Evolutionary conservation across 1,140 invertebrate genomes (phyloP).

Genomic region (Eubasilissa regina): DNA sequence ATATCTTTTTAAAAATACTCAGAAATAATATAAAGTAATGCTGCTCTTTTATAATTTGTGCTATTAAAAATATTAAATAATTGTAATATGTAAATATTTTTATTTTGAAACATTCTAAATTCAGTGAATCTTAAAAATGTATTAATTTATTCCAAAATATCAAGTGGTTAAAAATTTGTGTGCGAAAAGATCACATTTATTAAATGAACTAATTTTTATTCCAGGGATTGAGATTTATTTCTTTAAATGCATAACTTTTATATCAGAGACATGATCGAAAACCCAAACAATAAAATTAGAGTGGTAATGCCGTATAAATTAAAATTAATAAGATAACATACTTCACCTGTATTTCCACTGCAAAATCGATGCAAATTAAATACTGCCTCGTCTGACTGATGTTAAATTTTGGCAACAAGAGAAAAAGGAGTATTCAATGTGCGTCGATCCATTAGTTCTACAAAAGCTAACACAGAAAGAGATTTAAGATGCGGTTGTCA

Average conservation of each 20-base stretch:
- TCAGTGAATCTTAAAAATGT: neutral
- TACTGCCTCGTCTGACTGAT: slow-evolving; percentile 1
- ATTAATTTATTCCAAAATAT: neutral
- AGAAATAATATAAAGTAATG: no score
- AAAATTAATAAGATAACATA: slow-evolving; percentile 34
- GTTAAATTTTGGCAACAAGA: neutral
- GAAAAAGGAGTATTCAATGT: slow-evolving; percentile 34
- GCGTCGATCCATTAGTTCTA: slow-evolving; percentile 52
- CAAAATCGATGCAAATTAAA: slow-evolving; percentile 51
- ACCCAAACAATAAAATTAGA: slow-evolving; percentile 36
- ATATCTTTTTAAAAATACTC: neutral
- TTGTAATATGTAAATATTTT: no score
- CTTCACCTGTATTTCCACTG: slow-evolving; percentile 50
- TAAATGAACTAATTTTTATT: no score
- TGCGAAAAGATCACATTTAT: neutral
- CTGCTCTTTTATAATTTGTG: neutral
- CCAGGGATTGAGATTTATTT: no score
- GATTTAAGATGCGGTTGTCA: slow-evolving; percentile 35
- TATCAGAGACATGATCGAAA: neutral
- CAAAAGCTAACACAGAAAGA: slow-evolving; percentile 56
- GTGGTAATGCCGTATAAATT: slow-evolving; percentile 52
- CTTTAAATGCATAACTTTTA: no score
- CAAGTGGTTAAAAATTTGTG: neutral
- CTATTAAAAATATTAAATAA: neutral
- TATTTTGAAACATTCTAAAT: no score